Evolutionary conservation across 35 echinoderm and acorn worm species (phyloP).

Genomic region (Chiridota heheva): DNA sequence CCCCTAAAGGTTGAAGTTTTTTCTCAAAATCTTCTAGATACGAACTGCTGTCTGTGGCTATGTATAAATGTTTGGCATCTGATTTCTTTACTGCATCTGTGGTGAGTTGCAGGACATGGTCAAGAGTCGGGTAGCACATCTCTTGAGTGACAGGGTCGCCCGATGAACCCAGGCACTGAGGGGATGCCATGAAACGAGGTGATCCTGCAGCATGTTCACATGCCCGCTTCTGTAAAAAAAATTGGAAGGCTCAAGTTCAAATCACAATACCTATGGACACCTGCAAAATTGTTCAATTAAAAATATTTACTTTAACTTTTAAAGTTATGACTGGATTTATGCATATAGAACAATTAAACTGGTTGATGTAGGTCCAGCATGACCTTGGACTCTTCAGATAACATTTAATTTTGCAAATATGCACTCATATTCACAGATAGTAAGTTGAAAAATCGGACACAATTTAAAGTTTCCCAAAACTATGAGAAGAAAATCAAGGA

Average conservation of each 20-base stretch:
- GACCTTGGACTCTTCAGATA: too few species aligned
- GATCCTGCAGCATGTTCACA: constrained; percentile 59
- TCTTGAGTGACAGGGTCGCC: constrained; percentile 27
- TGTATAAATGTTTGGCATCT: constrained; percentile 80
- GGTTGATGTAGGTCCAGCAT: too few species aligned
- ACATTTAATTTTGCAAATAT: too few species aligned
- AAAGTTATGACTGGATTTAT: too few species aligned
- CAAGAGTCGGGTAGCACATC: constrained; percentile 72
- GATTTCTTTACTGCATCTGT: constrained; percentile 54
- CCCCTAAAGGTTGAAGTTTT: constrained; percentile 48
- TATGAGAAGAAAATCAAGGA: too few species aligned
- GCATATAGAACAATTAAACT: too few species aligned
- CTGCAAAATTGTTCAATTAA: too few species aligned
- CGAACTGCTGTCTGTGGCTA: constrained; percentile 86
- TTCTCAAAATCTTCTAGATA: constrained; percentile 57
- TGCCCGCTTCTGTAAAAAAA: constrained; percentile 53
- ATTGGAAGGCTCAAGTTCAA: background rate
- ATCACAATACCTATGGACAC: background rate
- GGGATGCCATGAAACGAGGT: constrained; percentile 75
- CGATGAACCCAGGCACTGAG: constrained; percentile 55
- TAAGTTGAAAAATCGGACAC: too few species aligned
- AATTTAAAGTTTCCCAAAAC: too few species aligned
- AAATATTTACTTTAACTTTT: too few species aligned
- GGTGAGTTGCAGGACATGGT: constrained; percentile 49
- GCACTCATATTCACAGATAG: too few species aligned